Base-by-base conservation (phyloP, 2,888 invertebrate genomes). In the Octonoba sinensis region DNA sequence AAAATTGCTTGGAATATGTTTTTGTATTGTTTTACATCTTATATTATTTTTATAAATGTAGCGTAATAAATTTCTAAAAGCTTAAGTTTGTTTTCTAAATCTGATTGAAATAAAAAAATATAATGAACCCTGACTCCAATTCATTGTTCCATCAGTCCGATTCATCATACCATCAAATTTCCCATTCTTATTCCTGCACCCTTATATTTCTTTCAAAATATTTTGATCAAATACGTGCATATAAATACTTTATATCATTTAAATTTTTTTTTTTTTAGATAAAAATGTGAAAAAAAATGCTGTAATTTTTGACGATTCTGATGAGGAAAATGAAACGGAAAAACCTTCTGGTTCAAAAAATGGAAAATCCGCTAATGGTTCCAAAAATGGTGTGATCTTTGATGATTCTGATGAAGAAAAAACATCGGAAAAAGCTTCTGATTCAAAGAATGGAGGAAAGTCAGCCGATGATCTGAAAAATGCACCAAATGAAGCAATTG, bases 261-360 rank as follows among this genome's bases (percentile, higher is more conserved):
- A 2, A 18, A 20, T 12, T 12, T 12, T 15, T n/a, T 57, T 60
- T 60, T 60, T 15, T n/a, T 13, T 11, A 12, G 1, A n/a, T n/a
- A n/a, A n/a, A n/a, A n/a, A n/a, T n/a, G 3, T 27, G 11, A 46
- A 36, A n/a, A 36, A 56, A 54, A 74, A 74, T 44, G 75, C 27
- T 18, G 60, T 78, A 8, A 16, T 84, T 13, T 64, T 65, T 27
- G 82, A 84, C 18, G 65, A 64, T 67, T 62, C 64, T 46, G 73
- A 76, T 54, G 82, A 84, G 18, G 82, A 83, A 18, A 65, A 65
- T 16, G n/a, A 24, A 3, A 54, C 24, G 18, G 16, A 46, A 18
- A 71, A 57, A 13, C 12, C 11, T 15, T 3, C 15, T 36, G 44
- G 47, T 16, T 18, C 6, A 44, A 70, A 54, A 4, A 60, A 13